A percentile compares a stretch with the other conserved stretches of the same genome.
These are phyloP conservation scores for Philereme transversata DNA, from an alignment of 2,888 invertebrate genomes.

Conservation along the genomic window DNA sequence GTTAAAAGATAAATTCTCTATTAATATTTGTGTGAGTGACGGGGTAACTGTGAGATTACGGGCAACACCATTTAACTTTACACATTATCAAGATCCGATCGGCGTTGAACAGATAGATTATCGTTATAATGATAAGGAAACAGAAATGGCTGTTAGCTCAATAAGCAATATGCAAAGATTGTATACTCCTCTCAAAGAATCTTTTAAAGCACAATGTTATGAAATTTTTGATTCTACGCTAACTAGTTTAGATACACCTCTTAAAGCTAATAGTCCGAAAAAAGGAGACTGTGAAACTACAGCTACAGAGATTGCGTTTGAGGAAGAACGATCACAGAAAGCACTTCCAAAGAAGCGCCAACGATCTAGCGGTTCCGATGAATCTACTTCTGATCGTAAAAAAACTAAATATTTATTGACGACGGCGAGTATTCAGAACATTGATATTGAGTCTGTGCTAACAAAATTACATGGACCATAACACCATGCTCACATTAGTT, in stretches of 20 bases:
- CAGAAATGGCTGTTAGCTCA: slow-evolving; percentile 66
- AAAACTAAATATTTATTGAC: slow-evolving; percentile 65
- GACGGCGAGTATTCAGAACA: slow-evolving; percentile 70
- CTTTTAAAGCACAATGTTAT: slow-evolving; percentile 59
- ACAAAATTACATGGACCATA: slow-evolving; percentile 76
- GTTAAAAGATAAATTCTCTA: slow-evolving; percentile 71
- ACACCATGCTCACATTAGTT: slow-evolving; percentile 19
- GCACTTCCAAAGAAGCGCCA: slow-evolving; percentile 64
- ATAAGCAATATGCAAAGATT: slow-evolving; percentile 64
- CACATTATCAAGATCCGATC: slow-evolving; percentile 55
- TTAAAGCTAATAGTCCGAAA: slow-evolving; percentile 59
- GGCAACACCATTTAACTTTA: slow-evolving; percentile 56
- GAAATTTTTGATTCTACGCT: slow-evolving; percentile 78
- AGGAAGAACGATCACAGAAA: slow-evolving; percentile 58
- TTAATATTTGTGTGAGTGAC: slow-evolving; percentile 75
- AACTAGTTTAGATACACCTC: slow-evolving; percentile 74
- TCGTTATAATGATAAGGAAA: slow-evolving; percentile 59
- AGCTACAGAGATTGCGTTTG: slow-evolving; percentile 63
- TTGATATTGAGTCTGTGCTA: slow-evolving; percentile 77
- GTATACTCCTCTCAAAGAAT: slow-evolving; percentile 72
- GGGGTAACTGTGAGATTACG: slow-evolving; percentile 64
- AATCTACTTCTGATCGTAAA: slow-evolving; percentile 56
- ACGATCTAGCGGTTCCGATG: slow-evolving; percentile 58
- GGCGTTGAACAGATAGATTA: slow-evolving; percentile 43
- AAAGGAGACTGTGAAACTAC: slow-evolving; percentile 46